Evolutionary conservation across 2,113 vertebrate genomes (phyloP).

Genomic region (Gasterosteus aculeatus): DNA sequence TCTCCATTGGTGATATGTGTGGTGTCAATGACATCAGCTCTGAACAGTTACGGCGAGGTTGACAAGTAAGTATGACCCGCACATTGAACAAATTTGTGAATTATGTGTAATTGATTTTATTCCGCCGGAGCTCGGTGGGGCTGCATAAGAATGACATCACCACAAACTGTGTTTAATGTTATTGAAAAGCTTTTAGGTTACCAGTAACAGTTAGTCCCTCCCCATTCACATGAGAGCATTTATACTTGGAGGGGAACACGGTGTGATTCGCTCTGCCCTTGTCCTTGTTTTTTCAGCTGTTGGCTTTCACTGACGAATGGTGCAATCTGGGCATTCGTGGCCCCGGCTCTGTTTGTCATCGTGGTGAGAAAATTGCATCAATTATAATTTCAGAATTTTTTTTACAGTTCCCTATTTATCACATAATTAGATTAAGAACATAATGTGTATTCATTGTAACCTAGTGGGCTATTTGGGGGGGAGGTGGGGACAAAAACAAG

Average conservation of each 20-base stretch:
- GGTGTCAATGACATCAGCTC: slow-evolving; percentile 86
- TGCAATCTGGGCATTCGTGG: slow-evolving; percentile 98
- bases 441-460: background rate
- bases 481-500: background rate
- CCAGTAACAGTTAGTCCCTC: slow-evolving; percentile 8
- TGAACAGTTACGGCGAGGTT: slow-evolving; percentile 87
- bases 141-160: slow-evolving; percentile 49
- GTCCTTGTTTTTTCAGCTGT: slow-evolving; percentile 82
- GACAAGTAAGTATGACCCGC: slow-evolving; percentile 86
- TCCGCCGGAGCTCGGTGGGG: slow-evolving; percentile 5
- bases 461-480: background rate
- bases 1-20: slow-evolving; percentile 89
- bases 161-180: slow-evolving; percentile 12
- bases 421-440: background rate
- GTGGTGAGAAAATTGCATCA: slow-evolving; percentile 82
- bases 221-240: slow-evolving; percentile 27
- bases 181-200: slow-evolving; percentile 20
- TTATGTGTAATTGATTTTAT: slow-evolving; percentile 17
- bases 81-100: background rate
- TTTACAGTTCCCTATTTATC: background rate
- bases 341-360: slow-evolving; percentile 91
- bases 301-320: slow-evolving; percentile 92
- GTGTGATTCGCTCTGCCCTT: background rate
- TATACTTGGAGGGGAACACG: background rate
- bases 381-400: background rate